phyloP scores from a whole-genome alignment of 2,888 invertebrate species.

The Junonia oenone region DNA sequence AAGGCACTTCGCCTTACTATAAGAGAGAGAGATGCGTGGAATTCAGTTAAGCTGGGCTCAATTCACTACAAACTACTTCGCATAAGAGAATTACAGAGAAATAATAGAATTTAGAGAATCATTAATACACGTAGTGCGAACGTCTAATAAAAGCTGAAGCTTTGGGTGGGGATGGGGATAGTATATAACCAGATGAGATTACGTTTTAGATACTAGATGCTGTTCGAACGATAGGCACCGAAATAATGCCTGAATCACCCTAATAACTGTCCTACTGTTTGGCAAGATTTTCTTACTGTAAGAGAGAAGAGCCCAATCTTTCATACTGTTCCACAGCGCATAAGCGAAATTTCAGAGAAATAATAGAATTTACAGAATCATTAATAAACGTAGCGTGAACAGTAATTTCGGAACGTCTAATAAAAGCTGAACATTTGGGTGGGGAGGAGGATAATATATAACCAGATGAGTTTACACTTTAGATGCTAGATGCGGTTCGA shows the following conservation, averaged over 20 bases:
- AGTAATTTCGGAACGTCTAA: too few species aligned
- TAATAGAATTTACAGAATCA: background rate
- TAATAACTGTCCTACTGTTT: too few species aligned
- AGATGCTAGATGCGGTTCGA: conserved; percentile 17
- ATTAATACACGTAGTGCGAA: background rate
- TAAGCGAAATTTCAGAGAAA: background rate
- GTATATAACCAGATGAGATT: conserved; percentile 27
- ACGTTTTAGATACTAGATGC: conserved; percentile 16
- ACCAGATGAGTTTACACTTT: conserved; percentile 20
- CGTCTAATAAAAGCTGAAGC: conserved; percentile 29
- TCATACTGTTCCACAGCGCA: too few species aligned
- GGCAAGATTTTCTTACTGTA: too few species aligned
- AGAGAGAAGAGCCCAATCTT: too few species aligned
- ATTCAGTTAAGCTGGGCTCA: too few species aligned
- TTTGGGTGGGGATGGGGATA: conserved; percentile 26
- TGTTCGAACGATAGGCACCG: conserved; percentile 23
- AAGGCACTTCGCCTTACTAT: too few species aligned
- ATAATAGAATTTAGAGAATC: background rate
- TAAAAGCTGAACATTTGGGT: conserved; percentile 30
- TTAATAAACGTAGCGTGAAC: background rate
- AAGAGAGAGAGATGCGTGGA: background rate
- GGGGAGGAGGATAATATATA: conserved; percentile 28
- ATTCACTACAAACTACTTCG: background rate
- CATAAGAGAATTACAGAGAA: background rate
- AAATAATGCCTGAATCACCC: conserved; percentile 34